A percentile compares a stretch with the other conserved stretches of the same genome.
Evolutionary conservation across 2,797 vertebrate species (phyloP).

Genomic region (Cephalopachus bancanus): DNA sequence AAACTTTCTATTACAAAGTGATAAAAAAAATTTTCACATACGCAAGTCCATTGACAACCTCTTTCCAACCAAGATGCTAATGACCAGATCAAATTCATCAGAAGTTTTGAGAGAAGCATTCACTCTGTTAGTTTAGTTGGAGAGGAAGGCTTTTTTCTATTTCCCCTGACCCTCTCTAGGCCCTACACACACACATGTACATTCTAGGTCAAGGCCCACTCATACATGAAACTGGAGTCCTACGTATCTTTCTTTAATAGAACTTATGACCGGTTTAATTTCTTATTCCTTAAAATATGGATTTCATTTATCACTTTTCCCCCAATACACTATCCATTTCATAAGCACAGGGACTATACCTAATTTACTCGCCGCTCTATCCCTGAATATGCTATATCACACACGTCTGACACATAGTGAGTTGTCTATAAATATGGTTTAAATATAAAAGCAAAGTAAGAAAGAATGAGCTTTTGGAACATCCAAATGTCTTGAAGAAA

Average conservation of each 20-base stretch:
- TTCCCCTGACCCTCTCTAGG: background rate
- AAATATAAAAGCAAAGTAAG: background rate
- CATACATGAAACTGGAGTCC: background rate
- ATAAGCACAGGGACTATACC: background rate
- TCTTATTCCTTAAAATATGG: background rate
- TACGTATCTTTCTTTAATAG: background rate
- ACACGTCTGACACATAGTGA: background rate
- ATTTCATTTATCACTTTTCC: background rate
- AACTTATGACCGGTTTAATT: background rate
- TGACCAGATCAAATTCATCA: background rate
- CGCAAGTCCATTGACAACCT: background rate
- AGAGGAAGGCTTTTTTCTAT: background rate
- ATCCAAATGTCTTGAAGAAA: background rate
- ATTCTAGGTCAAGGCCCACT: background rate
- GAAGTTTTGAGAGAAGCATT: background rate
- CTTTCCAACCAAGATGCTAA: background rate
- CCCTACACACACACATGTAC: background rate
- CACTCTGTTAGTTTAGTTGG: background rate
- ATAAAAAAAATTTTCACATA: background rate
- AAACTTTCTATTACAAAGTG: background rate
- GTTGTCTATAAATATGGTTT: background rate
- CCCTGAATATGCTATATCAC: background rate
- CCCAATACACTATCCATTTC: background rate
- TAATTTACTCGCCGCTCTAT: background rate
- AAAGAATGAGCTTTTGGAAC: background rate